phyloP scores from a whole-genome alignment of 1,140 invertebrate genomes.

The Mizuhopecten yessoensis region DNA sequence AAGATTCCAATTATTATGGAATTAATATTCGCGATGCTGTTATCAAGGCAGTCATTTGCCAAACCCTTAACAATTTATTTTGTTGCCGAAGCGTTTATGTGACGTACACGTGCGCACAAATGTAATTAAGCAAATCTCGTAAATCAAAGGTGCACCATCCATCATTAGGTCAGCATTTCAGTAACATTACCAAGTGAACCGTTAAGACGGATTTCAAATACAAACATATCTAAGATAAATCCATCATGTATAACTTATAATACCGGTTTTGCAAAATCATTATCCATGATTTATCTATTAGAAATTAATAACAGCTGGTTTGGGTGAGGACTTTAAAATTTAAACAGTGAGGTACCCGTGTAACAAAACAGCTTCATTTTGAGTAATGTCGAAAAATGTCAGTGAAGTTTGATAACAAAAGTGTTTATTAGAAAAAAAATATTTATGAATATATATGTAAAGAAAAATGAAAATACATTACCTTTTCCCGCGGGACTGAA shows the following conservation, averaged over 20 bases:
- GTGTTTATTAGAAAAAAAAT: no score
- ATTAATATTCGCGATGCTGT: constrained; percentile 44
- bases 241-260: not conserved
- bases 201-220: not conserved
- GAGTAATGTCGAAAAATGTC: no score
- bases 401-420: no score
- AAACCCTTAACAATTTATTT: constrained; percentile 30
- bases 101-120: constrained; percentile 24
- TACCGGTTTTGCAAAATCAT: not conserved
- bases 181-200: not conserved
- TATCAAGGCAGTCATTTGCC: constrained; percentile 37
- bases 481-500: constrained; percentile 82
- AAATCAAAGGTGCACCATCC: not conserved
- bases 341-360: no score
- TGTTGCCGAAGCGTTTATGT: not conserved
- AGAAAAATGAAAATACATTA: constrained; percentile 59
- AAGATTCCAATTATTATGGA: constrained; percentile 46
- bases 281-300: no score
- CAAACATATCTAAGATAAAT: not conserved
- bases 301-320: no score
- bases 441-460: no score
- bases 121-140: not conserved
- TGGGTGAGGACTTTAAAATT: no score
- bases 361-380: no score
- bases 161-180: not conserved